phyloP scores from a whole-genome alignment of 2,797 vertebrate species.

The Eptatretus atami region DNA sequence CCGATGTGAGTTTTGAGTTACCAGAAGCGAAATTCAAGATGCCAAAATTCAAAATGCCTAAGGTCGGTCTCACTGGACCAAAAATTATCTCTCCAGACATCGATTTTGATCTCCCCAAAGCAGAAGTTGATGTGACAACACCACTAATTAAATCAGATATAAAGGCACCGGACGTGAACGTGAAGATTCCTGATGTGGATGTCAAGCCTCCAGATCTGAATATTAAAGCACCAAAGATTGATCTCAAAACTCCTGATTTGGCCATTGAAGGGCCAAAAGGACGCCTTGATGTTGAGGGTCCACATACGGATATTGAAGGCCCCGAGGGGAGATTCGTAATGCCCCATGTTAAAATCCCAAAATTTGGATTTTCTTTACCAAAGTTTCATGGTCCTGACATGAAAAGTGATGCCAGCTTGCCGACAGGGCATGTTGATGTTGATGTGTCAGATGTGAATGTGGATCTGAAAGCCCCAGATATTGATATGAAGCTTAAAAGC shows the following conservation, averaged over 20 bases:
- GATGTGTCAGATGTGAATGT: slow-evolving; percentile 9
- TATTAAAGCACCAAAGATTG: too few species aligned
- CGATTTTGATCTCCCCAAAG: slow-evolving; percentile 11
- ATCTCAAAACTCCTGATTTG: too few species aligned
- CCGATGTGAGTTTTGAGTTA: slow-evolving; percentile 12
- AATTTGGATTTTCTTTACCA: too few species aligned
- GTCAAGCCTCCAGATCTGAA: too few species aligned
- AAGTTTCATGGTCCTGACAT: too few species aligned
- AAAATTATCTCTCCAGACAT: slow-evolving; percentile 13
- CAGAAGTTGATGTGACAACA: slow-evolving; percentile 12
- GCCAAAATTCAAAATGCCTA: slow-evolving; percentile 20
- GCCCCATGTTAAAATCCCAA: too few species aligned
- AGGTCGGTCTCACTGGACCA: slow-evolving; percentile 12
- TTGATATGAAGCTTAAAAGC: slow-evolving; percentile 11
- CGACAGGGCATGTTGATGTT: too few species aligned
- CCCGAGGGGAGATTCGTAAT: too few species aligned
- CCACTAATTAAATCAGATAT: slow-evolving; percentile 7
- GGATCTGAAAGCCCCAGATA: slow-evolving; percentile 8
- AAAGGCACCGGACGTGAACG: slow-evolving; percentile 8
- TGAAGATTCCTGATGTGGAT: slow-evolving; percentile 1
- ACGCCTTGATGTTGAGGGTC: too few species aligned
- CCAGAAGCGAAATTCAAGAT: slow-evolving; percentile 16
- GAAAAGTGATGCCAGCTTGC: too few species aligned
- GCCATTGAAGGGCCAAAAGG: too few species aligned
- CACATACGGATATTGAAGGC: too few species aligned